Conservation (phyloP, 64 coral and sea anemone species). For the Porites lutea region DNA sequence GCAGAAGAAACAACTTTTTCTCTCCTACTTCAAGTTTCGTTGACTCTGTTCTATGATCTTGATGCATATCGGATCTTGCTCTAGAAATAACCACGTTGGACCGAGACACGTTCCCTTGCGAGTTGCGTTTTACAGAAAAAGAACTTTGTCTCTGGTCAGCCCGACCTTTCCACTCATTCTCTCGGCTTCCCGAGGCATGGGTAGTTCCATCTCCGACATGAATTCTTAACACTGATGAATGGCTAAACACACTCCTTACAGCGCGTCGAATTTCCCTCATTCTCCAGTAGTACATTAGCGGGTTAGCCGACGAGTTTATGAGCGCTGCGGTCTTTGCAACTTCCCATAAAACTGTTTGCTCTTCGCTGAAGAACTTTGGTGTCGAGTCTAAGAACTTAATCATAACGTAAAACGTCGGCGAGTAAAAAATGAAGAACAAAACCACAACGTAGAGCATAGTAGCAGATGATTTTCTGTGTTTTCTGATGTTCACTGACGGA, state of each 20-base stretch:
- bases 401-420: conserved; percentile 50
- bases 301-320: conserved; percentile 57
- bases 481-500: neutral
- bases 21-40: neutral
- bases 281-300: conserved; percentile 69
- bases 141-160: neutral
- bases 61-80: neutral
- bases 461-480: conserved; percentile 45
- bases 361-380: neutral
- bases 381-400: conserved; percentile 1
- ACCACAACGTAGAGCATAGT: conserved; percentile 65
- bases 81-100: neutral
- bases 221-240: neutral
- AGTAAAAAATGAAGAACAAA: conserved; percentile 59
- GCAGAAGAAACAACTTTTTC: neutral
- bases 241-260: neutral
- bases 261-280: conserved; percentile 40
- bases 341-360: conserved; percentile 28
- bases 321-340: conserved; percentile 40
- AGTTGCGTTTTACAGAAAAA: neutral
- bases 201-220: neutral
- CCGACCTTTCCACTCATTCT: neutral
- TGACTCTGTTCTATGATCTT: neutral
- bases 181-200: neutral
- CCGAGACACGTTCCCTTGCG: neutral